Evolutionary conservation across 2,888 invertebrate genomes (phyloP).

Genomic region (Amiota minor): DNA sequence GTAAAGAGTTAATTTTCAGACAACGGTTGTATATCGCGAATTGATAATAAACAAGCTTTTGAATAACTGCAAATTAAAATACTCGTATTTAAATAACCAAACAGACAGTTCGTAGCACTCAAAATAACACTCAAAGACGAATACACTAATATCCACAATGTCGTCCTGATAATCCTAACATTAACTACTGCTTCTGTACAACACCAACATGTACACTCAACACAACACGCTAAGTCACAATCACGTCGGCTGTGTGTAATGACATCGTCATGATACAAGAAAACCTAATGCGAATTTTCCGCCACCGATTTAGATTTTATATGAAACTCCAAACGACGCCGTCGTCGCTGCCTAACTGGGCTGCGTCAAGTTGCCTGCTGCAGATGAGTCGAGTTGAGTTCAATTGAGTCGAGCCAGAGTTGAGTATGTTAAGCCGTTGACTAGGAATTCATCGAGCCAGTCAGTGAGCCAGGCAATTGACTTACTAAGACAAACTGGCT

Average conservation of each 20-base stretch:
- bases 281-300: slow-evolving; percentile 72
- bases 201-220: not conserved
- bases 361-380: too few relatives aligned
- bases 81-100: too few relatives aligned
- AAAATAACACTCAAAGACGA: too few relatives aligned
- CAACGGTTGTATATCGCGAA: too few relatives aligned
- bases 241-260: slow-evolving; percentile 53
- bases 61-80: too few relatives aligned
- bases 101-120: too few relatives aligned
- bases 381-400: too few relatives aligned
- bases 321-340: slow-evolving; percentile 57
- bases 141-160: not conserved
- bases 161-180: slow-evolving; percentile 5
- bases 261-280: slow-evolving; percentile 72
- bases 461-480: slow-evolving; percentile 12
- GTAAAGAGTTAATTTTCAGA: too few relatives aligned
- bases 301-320: slow-evolving; percentile 71
- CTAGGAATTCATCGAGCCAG: too few relatives aligned
- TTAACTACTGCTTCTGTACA: slow-evolving; percentile 13
- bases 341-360: slow-evolving; percentile 24
- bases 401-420: too few relatives aligned
- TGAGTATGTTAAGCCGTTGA: too few relatives aligned
- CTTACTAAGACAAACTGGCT: slow-evolving; percentile 14
- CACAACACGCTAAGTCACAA: slow-evolving; percentile 34
- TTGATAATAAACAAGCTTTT: too few relatives aligned